Base-by-base conservation (phyloP, 2,888 invertebrate genomes). In the Nebria brevicollis region DNA sequence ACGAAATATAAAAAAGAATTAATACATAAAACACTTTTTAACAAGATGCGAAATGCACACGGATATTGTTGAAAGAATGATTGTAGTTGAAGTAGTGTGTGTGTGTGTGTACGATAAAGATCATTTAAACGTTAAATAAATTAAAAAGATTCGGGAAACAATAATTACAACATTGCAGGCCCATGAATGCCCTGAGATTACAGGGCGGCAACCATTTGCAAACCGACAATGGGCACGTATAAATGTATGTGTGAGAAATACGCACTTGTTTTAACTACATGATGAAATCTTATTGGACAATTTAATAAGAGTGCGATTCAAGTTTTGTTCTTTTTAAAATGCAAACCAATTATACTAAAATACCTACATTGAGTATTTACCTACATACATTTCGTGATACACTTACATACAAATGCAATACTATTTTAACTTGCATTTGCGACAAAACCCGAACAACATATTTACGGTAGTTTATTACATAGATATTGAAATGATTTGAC, bases 71-170 rank as follows among this genome's bases (percentile, higher is more conserved):
- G 54, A 54, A 54, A 3, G 54, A 54, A 54, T 54, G 54, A 54
- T 54, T 54, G 54, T 13, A 54, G 54, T 54, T 54, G 34, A 2
- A 54, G 54, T 54, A 11, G 54, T 54, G 54, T 13, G 54, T 11
- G 54, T 54, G 54, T 54, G 54, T 54, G 68, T 20, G 41, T 66
- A 79, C 26, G 79, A 79, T 79, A 79, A 74, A 42, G 68, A 75
- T 79, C 74, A 54, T 75, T 77, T 79, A 79, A 79, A 79, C 74
- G 79, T 66, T 74, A 79, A 75, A 74, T 79, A 74, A 74, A 78
- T 79, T 74, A 79, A 79, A 79, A 75, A 79, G 79, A 79, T 79
- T 79, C 75, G 74, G 74, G 79, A 74, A 79, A 68, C 68, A 74
- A 79, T 79, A 79, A 79, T 79, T 79, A 79, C 78, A 78, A 68